Evolutionary conservation across 2,888 invertebrate genomes (phyloP), one percentile per base, ranked within the genome.

Genomic region (Cyclophora albipunctata): DNA sequence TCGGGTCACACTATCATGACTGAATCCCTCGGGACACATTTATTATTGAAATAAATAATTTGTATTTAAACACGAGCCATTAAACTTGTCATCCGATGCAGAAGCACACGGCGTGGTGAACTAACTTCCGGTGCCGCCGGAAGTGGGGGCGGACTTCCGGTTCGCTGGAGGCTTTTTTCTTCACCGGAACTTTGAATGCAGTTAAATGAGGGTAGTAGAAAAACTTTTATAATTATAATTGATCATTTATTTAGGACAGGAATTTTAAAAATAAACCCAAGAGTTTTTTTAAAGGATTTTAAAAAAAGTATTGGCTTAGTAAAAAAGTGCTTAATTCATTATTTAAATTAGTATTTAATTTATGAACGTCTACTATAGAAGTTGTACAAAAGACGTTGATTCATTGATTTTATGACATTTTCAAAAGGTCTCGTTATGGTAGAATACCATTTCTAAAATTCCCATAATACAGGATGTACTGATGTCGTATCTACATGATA

Each of bases 41-140:
- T 20, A 20, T 20, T 20, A 20, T 20, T 20, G 20, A 20, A 20
- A 20, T 20, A 20, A 20, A 20, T 20, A 20, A 20, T 20, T 20
- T 20, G 20, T 20, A 20, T 20, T 20, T 1, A 1, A 37, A 37
- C 5, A 5, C 5, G 5, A 37, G 5, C 37, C 37, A 37, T 37
- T 37, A 37, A 37, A 37, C 41, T 47, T 53, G 45, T 48, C 46
- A 50, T 46, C 20, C 20, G 20, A 20, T 20, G 20, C 20, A 46
- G 45, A 48, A 5, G 52, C 48, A 48, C 46, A 53, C 48, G 49
- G 53, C 46, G 45, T 52, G 53, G 48, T 48, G 48, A 51, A 46
- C 50, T 53, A 40, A 46, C 53, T 42, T 51, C 51, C 52, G 52
- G 45, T 34, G 40, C 40, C 45, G 34, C 50, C 51, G 54, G 49